Base-by-base conservation (phyloP, 2,888 invertebrate species). In the Coleophora flavipennella region DNA sequence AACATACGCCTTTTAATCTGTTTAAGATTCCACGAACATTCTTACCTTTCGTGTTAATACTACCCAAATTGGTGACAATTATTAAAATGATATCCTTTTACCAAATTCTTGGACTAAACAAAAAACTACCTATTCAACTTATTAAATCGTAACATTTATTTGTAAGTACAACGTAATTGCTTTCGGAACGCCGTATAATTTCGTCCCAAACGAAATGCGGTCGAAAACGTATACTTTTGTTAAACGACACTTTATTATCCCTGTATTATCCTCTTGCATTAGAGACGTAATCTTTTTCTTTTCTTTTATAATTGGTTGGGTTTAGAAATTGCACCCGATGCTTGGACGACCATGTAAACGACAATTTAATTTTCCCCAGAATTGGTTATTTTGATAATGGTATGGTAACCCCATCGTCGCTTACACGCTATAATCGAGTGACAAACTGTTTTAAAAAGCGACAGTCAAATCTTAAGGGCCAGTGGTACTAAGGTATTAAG, bases 161-260 rank as follows among this genome's bases (percentile, higher is more conserved):
- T 50, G 51, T 50, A 52, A 42, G 46, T 51, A 57, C 52, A 57
- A 20, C 54, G 50, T 60, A 65, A 69, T 64, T 57, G 55, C 57
- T 56, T 63, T 58, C 48, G 57, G 59, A 62, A 61, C 53, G 51
- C 53, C 56, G 62, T 60, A 59, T 68, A 67, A 75, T 77, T 66
- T 67, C 33, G 53, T 43, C 50, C 51, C 47, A 40, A 50, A 50
- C 55, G 57, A 49, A 48, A 52, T 48, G 29, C 29, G 44, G 49
- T 58, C 51, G 54, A 60, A 66, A 67, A 66, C 73, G 63, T 75
- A 66, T 83, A 71, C 66, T 83, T 83, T 76, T 70, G 64, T 66
- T 80, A 84, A 84, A 81, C 79, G 84, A 79, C 83, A 84, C 73
- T 83, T 81, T 83, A 77, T 81, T 80, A 83, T 70, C 62, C 65